Base-by-base conservation (phyloP, 64 coral and sea anemone species). In the Actinia tenebrosa region DNA sequence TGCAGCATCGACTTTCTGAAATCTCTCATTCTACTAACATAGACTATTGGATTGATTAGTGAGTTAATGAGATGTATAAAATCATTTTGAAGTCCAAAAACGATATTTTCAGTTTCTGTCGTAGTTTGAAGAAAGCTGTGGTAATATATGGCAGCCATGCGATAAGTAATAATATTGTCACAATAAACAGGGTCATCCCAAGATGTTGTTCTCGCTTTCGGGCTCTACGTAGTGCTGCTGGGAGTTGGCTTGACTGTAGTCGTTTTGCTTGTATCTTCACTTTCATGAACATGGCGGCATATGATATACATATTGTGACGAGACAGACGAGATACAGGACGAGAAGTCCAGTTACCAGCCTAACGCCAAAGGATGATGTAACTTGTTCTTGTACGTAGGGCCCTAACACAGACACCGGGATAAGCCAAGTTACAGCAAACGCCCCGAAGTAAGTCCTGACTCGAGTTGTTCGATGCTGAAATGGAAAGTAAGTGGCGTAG, bases 1-100 rank as follows among this genome's bases (percentile, higher is more conserved):
- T 85, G 52, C 7, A 13, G 5, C 54, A 85, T 44, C 25, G 83
- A 56, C 17, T 45, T 85, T 58, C 83, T 58, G 15, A 61, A 85
- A 15, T 62, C 56, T 64, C 60, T 85, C 83, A 85, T 85, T 43
- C 56, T 15, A 43, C 58, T 53, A 5, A 60, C 60, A 26, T 85
- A 85, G 56, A 85, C 60, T 43, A 60, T 54, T 64, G 83, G 56
- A 16, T 85, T 85, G 60, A 59, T 61, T 7, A 85, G 56, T 17
- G 83, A 85, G n/a, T 85, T 85, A 43, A 45, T 50, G 45, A 53
- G 44, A 3, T 81, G 79, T 50, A 81, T 20, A 81, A 16, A 81
- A 53, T 8, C 3, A 75, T 25, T 75, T 25, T 75, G 27, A 42
- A 75, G 23, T 2, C 69, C 37, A 16, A 18, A 75, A 75, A 75